Conservation (phyloP, 2,797 vertebrate genomes). For the Capromys pilorides region DNA sequence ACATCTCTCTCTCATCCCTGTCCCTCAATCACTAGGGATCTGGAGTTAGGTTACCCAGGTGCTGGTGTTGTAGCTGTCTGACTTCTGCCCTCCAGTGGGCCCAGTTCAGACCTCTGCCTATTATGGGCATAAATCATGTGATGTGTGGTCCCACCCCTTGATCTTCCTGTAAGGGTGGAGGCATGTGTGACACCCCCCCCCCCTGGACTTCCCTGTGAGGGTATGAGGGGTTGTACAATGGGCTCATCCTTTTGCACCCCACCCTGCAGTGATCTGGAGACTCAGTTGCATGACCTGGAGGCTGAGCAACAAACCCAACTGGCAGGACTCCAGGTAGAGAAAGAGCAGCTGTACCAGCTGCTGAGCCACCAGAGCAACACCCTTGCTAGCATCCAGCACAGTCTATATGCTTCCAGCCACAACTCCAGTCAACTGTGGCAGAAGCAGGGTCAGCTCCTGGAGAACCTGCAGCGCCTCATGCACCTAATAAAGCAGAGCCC, state of each 20-base stretch:
- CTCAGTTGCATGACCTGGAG: constrained; percentile 90
- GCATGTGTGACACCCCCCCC: neutral
- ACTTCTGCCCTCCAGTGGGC: neutral
- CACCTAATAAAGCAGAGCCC: constrained; percentile 82
- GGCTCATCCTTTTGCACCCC: neutral
- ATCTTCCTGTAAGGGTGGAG: neutral
- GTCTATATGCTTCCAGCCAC: constrained; percentile 86
- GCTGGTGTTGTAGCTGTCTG: neutral
- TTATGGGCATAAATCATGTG: neutral
- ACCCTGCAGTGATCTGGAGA: constrained; percentile 88
- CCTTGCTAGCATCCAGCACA: constrained; percentile 89
- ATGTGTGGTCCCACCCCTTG: neutral
- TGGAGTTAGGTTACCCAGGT: neutral
- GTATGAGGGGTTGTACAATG: rapidly evolving
- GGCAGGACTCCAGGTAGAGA: constrained; percentile 88
- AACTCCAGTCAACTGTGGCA: constrained; percentile 91
- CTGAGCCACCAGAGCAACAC: constrained; percentile 88
- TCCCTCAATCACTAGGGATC: neutral
- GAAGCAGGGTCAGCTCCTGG: constrained; percentile 90
- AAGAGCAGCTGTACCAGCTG: constrained; percentile 88
- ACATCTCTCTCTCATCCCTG: neutral
- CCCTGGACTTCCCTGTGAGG: neutral
- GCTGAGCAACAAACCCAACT: constrained; percentile 89
- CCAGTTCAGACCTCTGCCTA: neutral
- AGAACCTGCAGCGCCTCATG: constrained; percentile 88